These are phyloP conservation scores for Malacoraja senta DNA, from an alignment of 2,797 vertebrate genomes.

Conservation along the genomic window DNA sequence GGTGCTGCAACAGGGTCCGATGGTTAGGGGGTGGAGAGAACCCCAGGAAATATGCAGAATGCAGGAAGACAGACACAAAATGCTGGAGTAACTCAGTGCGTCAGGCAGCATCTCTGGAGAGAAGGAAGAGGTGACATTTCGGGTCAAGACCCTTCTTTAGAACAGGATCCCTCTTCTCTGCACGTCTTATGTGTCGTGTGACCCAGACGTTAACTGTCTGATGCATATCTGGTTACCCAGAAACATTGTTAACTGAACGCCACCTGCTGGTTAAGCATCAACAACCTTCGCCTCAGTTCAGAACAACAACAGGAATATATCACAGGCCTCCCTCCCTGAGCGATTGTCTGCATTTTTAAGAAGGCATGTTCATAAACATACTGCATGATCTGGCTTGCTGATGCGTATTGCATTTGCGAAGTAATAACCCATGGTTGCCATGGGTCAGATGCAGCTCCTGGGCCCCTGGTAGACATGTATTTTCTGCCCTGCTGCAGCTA, in stretches of 20 bases:
- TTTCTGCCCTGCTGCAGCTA: neutral
- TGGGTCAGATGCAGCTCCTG: neutral
- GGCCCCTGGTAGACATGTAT: neutral
- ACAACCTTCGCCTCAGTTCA: neutral
- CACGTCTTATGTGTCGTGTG: neutral
- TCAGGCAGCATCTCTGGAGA: too few species aligned
- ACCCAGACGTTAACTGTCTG: neutral
- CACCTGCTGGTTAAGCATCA: constrained; percentile 17
- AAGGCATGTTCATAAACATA: neutral
- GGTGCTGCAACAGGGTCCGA: neutral
- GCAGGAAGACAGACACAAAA: neutral
- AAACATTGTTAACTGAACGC: constrained; percentile 2
- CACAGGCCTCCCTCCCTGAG: neutral
- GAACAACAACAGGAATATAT: neutral
- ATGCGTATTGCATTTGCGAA: too few species aligned
- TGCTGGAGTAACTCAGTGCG: too few species aligned
- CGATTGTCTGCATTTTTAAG: neutral
- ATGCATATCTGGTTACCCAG: neutral
- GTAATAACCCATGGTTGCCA: neutral
- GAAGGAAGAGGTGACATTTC: too few species aligned
- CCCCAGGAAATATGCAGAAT: neutral
- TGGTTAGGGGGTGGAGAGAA: neutral
- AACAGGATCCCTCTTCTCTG: neutral
- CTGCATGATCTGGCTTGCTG: neutral
- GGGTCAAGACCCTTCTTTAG: too few species aligned